phyloP scores from a whole-genome alignment of 92 coral and sea anemone genomes.

The Parazoanthus swiftii region DNA sequence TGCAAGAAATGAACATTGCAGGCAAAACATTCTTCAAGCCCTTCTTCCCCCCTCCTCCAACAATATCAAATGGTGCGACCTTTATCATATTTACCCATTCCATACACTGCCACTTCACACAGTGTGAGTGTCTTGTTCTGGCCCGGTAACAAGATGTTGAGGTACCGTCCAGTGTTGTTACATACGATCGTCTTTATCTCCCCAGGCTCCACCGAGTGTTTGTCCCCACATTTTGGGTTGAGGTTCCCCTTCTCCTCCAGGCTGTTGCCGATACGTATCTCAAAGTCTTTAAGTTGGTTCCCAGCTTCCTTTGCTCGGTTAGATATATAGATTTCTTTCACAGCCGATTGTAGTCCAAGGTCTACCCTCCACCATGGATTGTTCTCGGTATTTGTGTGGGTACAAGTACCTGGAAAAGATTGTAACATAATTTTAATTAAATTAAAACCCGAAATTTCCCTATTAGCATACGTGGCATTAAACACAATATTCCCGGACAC shows the following conservation, averaged over 20 bases:
- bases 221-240: slow-evolving; percentile 76
- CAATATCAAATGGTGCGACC: too few species aligned
- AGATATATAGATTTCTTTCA: slow-evolving; percentile 82
- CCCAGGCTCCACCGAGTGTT: slow-evolving; percentile 74
- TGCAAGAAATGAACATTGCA: too few species aligned
- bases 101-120: slow-evolving; percentile 94
- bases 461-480: background rate
- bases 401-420: slow-evolving; percentile 62
- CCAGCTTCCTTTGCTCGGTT: slow-evolving; percentile 63
- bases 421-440: background rate
- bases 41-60: background rate
- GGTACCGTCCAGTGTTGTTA: slow-evolving; percentile 80
- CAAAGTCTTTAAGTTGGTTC: slow-evolving; percentile 72
- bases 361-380: slow-evolving; percentile 94
- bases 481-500: too few species aligned
- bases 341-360: slow-evolving; percentile 70
- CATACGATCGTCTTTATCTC: slow-evolving; percentile 62
- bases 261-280: slow-evolving; percentile 87
- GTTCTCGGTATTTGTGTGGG: slow-evolving; percentile 62
- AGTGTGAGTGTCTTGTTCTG: slow-evolving; percentile 57
- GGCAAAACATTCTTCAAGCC: too few species aligned
- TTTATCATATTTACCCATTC: slow-evolving; percentile 76
- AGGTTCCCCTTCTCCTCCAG: slow-evolving; percentile 68
- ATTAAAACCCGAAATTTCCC: background rate
- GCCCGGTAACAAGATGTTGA: slow-evolving; percentile 74